Evolutionary conservation across 2,797 vertebrate genomes (phyloP).

Genomic region (Calcarius lapponicus): DNA sequence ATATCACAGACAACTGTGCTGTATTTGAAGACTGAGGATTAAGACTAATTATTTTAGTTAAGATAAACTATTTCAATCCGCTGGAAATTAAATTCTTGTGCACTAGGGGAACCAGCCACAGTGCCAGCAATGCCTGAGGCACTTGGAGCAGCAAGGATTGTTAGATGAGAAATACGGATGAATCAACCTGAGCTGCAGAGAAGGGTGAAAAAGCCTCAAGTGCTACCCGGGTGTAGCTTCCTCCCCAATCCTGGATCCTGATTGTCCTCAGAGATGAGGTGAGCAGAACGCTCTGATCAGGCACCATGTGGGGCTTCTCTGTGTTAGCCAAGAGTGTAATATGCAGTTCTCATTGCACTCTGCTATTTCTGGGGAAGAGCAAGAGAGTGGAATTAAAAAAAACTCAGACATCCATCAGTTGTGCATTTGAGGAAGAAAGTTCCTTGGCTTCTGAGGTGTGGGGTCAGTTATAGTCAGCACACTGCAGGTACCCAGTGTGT

Average conservation of each 20-base stretch:
- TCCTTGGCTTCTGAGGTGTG: background rate
- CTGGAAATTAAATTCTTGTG: slow-evolving; percentile 18
- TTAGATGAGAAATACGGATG: background rate
- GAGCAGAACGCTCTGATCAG: background rate
- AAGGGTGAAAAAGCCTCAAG: background rate
- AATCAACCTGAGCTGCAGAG: background rate
- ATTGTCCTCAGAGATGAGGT: background rate
- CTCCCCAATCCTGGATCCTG: background rate
- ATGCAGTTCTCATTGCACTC: background rate
- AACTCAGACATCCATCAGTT: background rate
- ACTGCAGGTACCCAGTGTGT: background rate
- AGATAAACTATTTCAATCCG: background rate
- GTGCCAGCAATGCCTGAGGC: slow-evolving; percentile 28
- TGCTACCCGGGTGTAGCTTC: background rate
- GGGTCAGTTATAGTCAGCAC: background rate
- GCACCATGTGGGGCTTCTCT: background rate
- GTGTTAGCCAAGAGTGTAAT: background rate
- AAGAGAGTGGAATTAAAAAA: background rate
- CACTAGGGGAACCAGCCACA: background rate
- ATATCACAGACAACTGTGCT: background rate
- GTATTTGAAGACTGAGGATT: background rate
- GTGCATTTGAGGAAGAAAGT: background rate
- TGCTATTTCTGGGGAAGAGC: background rate
- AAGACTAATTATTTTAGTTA: slow-evolving; percentile 12
- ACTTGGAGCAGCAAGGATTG: background rate